Evolutionary conservation across 2,797 vertebrate species (phyloP), one percentile per base, ranked within the genome.

Genomic region (Xyrichtys novacula): DNA sequence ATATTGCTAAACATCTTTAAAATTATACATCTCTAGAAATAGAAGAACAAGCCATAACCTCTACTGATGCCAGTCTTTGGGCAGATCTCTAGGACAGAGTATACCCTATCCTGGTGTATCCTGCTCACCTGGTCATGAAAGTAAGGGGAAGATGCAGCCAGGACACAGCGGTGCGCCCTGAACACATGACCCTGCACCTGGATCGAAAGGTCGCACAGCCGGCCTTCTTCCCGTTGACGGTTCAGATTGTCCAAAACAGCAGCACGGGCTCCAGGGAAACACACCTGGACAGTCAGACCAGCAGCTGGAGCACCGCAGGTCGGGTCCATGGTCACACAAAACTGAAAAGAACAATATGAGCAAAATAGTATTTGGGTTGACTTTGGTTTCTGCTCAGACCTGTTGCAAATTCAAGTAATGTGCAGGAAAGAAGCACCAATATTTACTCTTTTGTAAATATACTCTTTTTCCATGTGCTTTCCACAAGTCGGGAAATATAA

Each of bases 71-170:
- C n/a, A n/a, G 34, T 36, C 4, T 36, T 36, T 11, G 12, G 34
- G 19, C 36, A 1, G 4, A 54, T 29, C n/a, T n/a, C n/a, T 10
- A 20, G 3, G 17, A 44, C 8, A 34, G 4, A 32, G 28, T 29
- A 6, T n/a, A 46, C 4, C 4, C 0, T 5, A 48, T 3, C 15
- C 5, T 28, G 14, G 19, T 47, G 1, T 5, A 1, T 6, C 1
- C 7, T 1, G 6, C 71, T 20, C 19, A 95, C 96, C 91, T 98
- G 96, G 89, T 98, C 97, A 1, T 98, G 97, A 80, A 98, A 98
- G 70, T 97, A 98, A 0, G 97, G 97, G 0, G 97, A 98, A 3
- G 95, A 98, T 0, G 97, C 97, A 0, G 97, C 97, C 29, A 98
- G 85, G 11, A 98, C 97, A 16, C 96, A 97, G 26, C 96, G 95